phyloP scores from a whole-genome alignment of 2,113 vertebrate genomes.

The Leptosomus discolor region DNA sequence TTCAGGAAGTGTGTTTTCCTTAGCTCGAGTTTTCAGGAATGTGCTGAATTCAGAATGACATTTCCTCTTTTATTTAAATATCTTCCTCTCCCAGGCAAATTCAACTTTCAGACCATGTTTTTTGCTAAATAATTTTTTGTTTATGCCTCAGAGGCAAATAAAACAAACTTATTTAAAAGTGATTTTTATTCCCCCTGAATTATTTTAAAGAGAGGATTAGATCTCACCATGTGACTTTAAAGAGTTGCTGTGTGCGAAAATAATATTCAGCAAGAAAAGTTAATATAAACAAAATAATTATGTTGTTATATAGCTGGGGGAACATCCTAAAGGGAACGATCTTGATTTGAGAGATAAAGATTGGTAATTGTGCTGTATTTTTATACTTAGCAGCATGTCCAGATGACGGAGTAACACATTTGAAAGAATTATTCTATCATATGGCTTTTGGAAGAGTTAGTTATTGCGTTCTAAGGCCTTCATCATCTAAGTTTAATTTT shows the following conservation, averaged over 20 bases:
- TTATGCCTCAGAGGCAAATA: neutral
- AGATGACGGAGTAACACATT: conserved; percentile 22
- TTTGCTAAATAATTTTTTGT: neutral
- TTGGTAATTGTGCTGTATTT: conserved; percentile 30
- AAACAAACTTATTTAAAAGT: neutral
- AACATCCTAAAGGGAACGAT: neutral
- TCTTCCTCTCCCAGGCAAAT: neutral
- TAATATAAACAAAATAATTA: conserved; percentile 53
- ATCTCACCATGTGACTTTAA: neutral
- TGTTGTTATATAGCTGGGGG: neutral
- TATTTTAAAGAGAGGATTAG: conserved; percentile 18
- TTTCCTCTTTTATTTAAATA: neutral
- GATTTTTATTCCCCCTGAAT: neutral
- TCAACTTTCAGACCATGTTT: neutral
- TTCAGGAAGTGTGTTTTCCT: neutral
- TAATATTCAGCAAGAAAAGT: conserved; percentile 18
- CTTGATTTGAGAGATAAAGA: conserved; percentile 35
- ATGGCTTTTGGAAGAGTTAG: conserved; percentile 33
- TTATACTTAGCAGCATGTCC: conserved; percentile 24
- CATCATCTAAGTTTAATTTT: conserved; percentile 65
- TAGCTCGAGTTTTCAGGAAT: neutral
- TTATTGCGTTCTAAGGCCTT: conserved; percentile 5
- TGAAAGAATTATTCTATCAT: conserved; percentile 42
- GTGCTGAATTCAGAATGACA: neutral
- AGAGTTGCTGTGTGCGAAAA: neutral